Conservation (phyloP, 2,113 vertebrate genomes). For the Psilopogon haemacephalus region DNA sequence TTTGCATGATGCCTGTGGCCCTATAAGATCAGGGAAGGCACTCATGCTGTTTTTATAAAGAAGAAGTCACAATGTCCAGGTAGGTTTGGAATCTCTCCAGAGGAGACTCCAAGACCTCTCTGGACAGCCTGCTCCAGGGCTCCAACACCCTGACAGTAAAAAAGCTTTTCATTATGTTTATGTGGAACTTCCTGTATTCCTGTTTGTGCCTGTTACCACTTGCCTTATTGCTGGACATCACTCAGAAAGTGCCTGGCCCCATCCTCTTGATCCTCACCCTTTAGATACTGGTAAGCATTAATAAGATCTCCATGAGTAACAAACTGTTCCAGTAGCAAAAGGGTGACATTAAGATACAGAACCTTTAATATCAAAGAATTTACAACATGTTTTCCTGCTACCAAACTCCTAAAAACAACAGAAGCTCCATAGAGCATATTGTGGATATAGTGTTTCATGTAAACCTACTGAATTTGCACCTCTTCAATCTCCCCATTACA, state of each 20-base stretch:
- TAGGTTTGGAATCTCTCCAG: too few species aligned
- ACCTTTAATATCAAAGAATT: neutral
- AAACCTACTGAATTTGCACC: neutral
- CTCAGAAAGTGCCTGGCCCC: too few species aligned
- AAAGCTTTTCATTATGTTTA: neutral
- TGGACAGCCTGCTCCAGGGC: too few species aligned
- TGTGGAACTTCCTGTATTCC: neutral
- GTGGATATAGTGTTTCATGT: neutral
- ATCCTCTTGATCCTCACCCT: too few species aligned
- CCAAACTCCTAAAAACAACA: neutral
- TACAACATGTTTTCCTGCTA: neutral
- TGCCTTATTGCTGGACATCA: neutral
- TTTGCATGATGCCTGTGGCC: neutral
- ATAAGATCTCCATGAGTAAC: neutral
- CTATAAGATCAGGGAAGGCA: neutral
- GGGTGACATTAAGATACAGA: neutral
- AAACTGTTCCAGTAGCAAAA: neutral
- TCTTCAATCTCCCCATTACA: neutral
- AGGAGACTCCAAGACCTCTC: too few species aligned
- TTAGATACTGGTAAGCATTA: neutral
- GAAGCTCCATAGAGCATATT: neutral
- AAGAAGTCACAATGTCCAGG: too few species aligned
- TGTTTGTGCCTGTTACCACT: neutral
- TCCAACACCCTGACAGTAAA: too few species aligned
- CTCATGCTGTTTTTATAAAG: neutral